A percentile compares a stretch with the other conserved stretches of the same genome.
Conservation (phyloP, 2,888 invertebrate genomes). For the Axea sp. region DNA sequence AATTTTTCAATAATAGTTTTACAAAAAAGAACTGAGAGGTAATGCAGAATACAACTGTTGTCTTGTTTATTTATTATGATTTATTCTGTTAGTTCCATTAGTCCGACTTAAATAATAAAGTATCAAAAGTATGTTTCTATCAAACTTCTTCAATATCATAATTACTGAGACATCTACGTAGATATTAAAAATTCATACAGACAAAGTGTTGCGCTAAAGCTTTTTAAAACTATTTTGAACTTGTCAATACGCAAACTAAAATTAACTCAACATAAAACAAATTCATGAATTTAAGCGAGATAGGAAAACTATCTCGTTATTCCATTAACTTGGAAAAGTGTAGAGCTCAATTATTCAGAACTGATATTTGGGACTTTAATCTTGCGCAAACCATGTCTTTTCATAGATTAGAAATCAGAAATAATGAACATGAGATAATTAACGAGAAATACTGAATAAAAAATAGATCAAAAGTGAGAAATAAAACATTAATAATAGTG, state of each 20-base stretch:
- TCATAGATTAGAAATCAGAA: too few species aligned
- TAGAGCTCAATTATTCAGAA: constrained; percentile 5
- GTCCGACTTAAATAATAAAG: constrained; percentile 20
- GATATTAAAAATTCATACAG: constrained; percentile 28
- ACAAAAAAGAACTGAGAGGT: too few species aligned
- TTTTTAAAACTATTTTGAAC: constrained; percentile 37
- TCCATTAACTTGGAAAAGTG: constrained; percentile 17
- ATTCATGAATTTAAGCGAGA: constrained; percentile 4
- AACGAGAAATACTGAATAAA: too few species aligned
- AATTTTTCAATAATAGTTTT: too few species aligned
- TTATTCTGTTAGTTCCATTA: constrained; percentile 3
- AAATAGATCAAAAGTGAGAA: too few species aligned
- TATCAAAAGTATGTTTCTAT: constrained; percentile 11
- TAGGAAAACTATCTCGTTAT: constrained; percentile 13
- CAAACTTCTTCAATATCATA: constrained; percentile 11
- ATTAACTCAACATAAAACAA: constrained; percentile 9
- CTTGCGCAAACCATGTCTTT: not conserved
- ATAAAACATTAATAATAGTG: too few species aligned
- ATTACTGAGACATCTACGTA: constrained; percentile 9
- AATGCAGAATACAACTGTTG: too few species aligned
- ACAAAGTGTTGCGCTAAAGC: constrained; percentile 24
- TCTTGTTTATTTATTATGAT: too few species aligned
- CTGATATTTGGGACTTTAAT: constrained; percentile 2
- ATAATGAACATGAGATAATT: too few species aligned
- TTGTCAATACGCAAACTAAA: constrained; percentile 14